Base-by-base conservation (phyloP, 2,888 invertebrate species). In the Calliopum simillimum region DNA sequence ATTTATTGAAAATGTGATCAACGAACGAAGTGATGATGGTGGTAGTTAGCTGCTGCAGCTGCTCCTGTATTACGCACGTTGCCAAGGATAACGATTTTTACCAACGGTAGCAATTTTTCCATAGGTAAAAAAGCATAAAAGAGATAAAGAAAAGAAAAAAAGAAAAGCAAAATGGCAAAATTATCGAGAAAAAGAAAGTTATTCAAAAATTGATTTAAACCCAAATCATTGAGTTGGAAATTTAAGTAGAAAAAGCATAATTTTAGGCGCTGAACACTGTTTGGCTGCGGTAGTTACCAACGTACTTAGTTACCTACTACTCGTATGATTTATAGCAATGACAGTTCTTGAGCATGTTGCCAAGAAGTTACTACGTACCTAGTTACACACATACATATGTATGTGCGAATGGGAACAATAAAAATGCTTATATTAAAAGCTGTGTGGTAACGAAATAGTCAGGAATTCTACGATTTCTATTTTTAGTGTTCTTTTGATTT, bases 1-100 rank as follows among this genome's bases (percentile, higher is more conserved):
- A 82, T 82, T 81, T 82, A 82, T 82, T 41, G 65, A 12, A 43
- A 43, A 53, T 55, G 14, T 44, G 19, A 47, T 65, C n/a, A 64
- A 61, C n/a, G 58, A 63, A 23, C 49, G 16, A 64, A 64, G 64
- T 51, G 53, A 19, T 14, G 21, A 16, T 19, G 16, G 4, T 12
- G 19, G 53, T 21, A 19, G 19, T 12, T 51, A 53, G 23, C 8
- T 33, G 33, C 33, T 53, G n/a, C 23, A 3, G n/a, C 4, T n/a
- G 49, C 19, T n/a, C 3, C 4, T 19, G 19, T 5, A 16, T 49
- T 49, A 49, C 4, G 49, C 13, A 13, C 19, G 53, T 21, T 19
- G 2, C 23, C 19, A 55, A 16, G 55, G 21, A 2, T 21, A 55
- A 16, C 4, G 4, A 21, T 6, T 19, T 21, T 13, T 23, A 11